Percentiles rank a stretch among this genome's conserved stretches.
Evolutionary conservation across 2,113 vertebrate genomes (phyloP).

Genomic region (Stigmatopora nigra): DNA sequence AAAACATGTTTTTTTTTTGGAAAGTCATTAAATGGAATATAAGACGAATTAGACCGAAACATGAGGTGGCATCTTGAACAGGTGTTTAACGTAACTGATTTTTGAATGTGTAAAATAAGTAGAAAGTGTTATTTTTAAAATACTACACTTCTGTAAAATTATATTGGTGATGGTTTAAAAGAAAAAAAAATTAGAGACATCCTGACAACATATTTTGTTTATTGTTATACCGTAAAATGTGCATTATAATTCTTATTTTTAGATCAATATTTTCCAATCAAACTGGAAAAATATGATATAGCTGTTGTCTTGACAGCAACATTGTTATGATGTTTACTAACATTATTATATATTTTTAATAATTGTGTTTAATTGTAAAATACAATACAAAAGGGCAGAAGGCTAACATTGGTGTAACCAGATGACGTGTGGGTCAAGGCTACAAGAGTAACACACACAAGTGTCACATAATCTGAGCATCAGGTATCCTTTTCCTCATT

Average conservation of each 20-base stretch:
- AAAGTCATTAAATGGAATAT: too few relatives aligned
- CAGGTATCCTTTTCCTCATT: conserved; percentile 44
- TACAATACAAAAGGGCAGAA: neutral
- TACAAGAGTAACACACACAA: conserved; percentile 20
- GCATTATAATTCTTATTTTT: neutral
- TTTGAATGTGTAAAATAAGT: neutral
- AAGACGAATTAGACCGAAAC: neutral
- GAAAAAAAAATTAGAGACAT: too few relatives aligned
- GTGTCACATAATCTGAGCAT: conserved; percentile 43
- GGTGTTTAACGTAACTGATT: neutral
- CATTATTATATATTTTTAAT: too few relatives aligned
- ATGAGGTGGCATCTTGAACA: neutral
- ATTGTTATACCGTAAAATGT: neutral
- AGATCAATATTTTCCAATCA: neutral
- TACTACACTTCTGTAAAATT: too few relatives aligned
- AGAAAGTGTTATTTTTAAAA: too few relatives aligned
- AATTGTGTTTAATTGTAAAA: neutral
- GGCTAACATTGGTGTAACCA: neutral
- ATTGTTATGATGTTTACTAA: too few relatives aligned
- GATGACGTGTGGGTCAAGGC: neutral
- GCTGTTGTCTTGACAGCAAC: too few relatives aligned
- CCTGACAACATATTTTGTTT: neutral
- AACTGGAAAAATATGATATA: too few relatives aligned
- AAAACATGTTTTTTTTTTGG: neutral
- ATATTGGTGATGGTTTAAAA: too few relatives aligned